A percentile compares a stretch with the other conserved stretches of the same genome.
Evolutionary conservation across 2,888 invertebrate species (phyloP).

Genomic region (Pristionchus maxplancki): DNA sequence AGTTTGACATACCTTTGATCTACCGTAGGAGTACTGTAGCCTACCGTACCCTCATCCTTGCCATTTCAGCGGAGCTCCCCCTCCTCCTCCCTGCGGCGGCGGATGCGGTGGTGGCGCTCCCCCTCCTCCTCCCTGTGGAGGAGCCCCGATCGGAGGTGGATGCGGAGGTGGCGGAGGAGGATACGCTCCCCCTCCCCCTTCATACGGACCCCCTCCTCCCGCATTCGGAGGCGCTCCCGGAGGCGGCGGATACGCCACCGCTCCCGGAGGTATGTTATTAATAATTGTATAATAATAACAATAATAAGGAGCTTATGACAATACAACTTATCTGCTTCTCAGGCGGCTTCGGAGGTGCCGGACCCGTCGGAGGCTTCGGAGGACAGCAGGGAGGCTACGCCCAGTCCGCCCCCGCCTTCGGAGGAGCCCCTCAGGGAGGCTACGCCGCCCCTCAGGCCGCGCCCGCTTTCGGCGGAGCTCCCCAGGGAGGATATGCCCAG

Average conservation of each 20-base stretch:
- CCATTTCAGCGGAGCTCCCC: conserved; percentile 26
- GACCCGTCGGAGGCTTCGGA: no score
- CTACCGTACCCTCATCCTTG: neutral
- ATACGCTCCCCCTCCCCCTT: conserved; percentile 30
- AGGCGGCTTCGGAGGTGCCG: conserved; percentile 37
- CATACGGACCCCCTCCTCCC: neutral
- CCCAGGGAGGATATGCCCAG: conserved; percentile 5
- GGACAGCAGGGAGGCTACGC: no score
- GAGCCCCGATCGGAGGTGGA: conserved; percentile 16
- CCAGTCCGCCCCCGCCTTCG: conserved; percentile 8
- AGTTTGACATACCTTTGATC: neutral
- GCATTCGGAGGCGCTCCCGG: neutral
- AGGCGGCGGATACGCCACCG: conserved; percentile 13
- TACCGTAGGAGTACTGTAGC: neutral
- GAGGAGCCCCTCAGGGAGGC: conserved; percentile 14
- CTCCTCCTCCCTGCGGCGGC: conserved; percentile 31
- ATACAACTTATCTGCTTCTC: no score
- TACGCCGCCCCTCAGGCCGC: neutral
- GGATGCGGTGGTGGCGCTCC: neutral
- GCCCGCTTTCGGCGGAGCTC: neutral
- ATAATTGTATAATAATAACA: no score
- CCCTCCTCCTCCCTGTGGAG: conserved; percentile 11
- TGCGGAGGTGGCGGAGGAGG: conserved; percentile 41
- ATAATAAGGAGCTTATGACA: no score
- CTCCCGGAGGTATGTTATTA: conserved; percentile 11